phyloP scores from a whole-genome alignment of 2,888 invertebrate species.

The Thalpophila matura region DNA sequence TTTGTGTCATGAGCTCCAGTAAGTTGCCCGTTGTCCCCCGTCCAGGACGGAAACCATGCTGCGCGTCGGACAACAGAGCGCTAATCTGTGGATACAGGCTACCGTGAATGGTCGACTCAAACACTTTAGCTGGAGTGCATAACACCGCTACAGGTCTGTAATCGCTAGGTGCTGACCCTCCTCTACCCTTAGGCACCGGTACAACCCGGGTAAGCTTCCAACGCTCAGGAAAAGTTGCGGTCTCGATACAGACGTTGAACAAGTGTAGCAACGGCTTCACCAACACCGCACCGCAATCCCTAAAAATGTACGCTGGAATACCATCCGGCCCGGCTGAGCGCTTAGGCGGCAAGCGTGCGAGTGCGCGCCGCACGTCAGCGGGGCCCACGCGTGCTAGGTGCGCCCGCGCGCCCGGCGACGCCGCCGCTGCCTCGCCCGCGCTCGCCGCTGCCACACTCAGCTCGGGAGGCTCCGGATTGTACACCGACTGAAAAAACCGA shows the following conservation, averaged over 20 bases:
- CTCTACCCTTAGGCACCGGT: slow-evolving; percentile 10
- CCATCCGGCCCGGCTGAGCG: slow-evolving; percentile 23
- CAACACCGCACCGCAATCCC: slow-evolving; percentile 6
- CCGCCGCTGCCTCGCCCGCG: slow-evolving; percentile 3
- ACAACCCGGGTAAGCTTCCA: slow-evolving; percentile 16
- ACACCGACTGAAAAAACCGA: slow-evolving; percentile 11
- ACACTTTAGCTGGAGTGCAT: background rate
- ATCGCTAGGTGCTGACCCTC: slow-evolving; percentile 1
- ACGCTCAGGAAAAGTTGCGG: slow-evolving; percentile 4
- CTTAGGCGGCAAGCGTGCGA: slow-evolving; percentile 15
- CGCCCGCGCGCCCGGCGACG: background rate
- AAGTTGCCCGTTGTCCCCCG: slow-evolving; percentile 1
- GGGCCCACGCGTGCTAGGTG: background rate
- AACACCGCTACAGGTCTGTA: slow-evolving; percentile 7
- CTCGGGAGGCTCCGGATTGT: slow-evolving; percentile 9
- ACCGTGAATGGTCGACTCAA: background rate
- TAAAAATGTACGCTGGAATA: slow-evolving; percentile 19
- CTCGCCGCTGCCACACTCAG: slow-evolving; percentile 19
- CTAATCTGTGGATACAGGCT: background rate
- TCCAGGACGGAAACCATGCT: slow-evolving; percentile 1
- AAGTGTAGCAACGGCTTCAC: slow-evolving; percentile 1
- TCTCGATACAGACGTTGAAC: slow-evolving; percentile 1
- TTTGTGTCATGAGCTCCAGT: slow-evolving; percentile 11
- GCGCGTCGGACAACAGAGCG: background rate
- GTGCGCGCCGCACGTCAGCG: slow-evolving; percentile 7